A percentile compares a stretch with the other conserved stretches of the same genome.
Evolutionary conservation across 2,888 invertebrate genomes (phyloP).

Genomic region (Cephus pygmeus): DNA sequence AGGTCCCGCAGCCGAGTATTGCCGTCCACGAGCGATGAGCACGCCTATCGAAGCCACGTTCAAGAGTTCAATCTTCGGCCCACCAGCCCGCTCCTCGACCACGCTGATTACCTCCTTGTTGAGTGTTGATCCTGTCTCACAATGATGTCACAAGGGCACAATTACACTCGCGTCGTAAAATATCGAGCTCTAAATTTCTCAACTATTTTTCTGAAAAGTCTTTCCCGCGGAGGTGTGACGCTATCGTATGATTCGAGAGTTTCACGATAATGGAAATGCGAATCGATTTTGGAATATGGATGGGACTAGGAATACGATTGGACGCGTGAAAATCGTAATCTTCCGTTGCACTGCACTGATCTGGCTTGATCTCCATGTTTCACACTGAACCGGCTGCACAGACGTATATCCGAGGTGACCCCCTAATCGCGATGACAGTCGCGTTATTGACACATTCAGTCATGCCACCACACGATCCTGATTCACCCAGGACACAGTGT

Average conservation of each 20-base stretch:
- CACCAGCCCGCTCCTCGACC: constrained; percentile 12
- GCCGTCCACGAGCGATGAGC: not conserved
- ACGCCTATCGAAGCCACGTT: not conserved
- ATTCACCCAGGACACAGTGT: not conserved
- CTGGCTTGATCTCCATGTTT: not conserved
- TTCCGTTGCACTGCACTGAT: not conserved
- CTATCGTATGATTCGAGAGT: not conserved
- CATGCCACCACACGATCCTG: not conserved
- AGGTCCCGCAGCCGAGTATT: not conserved
- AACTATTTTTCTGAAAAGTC: not conserved
- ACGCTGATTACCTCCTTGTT: constrained; percentile 3
- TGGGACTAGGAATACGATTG: not conserved
- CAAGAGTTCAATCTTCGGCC: not conserved
- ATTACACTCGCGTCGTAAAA: not conserved
- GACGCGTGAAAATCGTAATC: not conserved
- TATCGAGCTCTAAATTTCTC: not conserved
- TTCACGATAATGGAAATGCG: not conserved
- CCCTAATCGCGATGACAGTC: not conserved
- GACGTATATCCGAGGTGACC: not conserved
- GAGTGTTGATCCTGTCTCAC: not conserved
- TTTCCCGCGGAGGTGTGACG: not conserved
- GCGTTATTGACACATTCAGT: not conserved
- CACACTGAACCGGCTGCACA: not conserved
- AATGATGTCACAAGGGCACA: not conserved
- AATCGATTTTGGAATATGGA: not conserved